Conservation (phyloP, 2,113 vertebrate species). For the Mellivora capensis region DNA sequence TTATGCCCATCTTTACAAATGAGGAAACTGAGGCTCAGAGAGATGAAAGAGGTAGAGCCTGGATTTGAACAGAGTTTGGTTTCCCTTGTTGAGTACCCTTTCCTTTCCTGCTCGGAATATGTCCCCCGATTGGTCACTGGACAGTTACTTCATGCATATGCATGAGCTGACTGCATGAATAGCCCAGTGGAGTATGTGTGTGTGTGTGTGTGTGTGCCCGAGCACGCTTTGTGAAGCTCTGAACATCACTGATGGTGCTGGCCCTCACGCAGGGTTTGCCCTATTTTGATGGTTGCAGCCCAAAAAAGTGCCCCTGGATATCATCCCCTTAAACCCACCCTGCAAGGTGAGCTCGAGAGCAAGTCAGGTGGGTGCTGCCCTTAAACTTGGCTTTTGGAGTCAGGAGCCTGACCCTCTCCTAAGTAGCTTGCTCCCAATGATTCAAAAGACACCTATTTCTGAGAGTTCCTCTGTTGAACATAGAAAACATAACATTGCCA, state of each 20-base stretch:
- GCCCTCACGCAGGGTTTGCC: background rate
- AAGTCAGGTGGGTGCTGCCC: background rate
- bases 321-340: background rate
- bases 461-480: background rate
- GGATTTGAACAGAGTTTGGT: background rate
- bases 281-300: background rate
- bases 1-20: background rate
- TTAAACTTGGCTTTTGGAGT: background rate
- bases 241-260: too few species aligned
- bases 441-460: background rate
- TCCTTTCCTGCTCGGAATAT: background rate
- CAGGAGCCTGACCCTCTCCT: background rate
- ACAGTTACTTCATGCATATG: conserved; percentile 35
- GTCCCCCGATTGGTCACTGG: conserved; percentile 14
- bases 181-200: background rate
- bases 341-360: background rate
- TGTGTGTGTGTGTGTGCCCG: background rate
- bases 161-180: background rate
- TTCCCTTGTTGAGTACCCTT: background rate
- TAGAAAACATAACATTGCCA: background rate
- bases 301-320: background rate
- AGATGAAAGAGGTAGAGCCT: background rate
- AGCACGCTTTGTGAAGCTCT: background rate
- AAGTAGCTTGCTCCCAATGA: background rate
- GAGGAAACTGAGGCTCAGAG: background rate